Base-by-base conservation (phyloP, 1,140 invertebrate genomes). In the Atta colombica region DNA sequence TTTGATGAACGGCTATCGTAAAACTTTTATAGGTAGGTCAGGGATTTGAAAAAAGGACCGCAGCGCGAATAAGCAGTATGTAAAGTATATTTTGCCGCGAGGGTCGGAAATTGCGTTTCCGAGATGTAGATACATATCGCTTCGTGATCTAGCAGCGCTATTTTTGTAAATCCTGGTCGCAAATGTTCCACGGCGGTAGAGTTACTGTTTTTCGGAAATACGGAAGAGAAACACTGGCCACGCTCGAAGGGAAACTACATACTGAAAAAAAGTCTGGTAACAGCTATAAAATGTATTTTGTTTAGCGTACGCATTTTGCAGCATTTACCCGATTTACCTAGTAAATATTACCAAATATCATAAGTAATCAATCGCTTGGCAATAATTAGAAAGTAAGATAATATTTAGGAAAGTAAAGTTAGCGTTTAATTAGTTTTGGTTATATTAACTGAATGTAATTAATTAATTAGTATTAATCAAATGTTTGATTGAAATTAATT, bases 71-170 rank as follows among this genome's bases (percentile, higher is more conserved):
- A 35, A 35, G 65, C 39, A 25, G 28, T 14, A 12, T 61, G 69
- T 65, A 74, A 74, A 82, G 78, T 82, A 49, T 61, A 49, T 45
- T 35, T 31, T 45, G 78, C 31, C 28, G 63, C 77, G 31, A 25
- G 12, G 39, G 2, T 61, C 71, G 80, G 69, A 61, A 84, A 84
- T 84, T 84, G 80, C 80, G 25, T 84, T 84, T 74, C 39, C 69
- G 25, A 75, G 69, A 63, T 84, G 39, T 10, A 45, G 39, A 75
- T 61, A 75, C 28, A 53, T 84, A 84, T 75, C 45, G 63, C 65
- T 21, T n/a, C 28, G 39, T 45, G 58, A 74, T 61, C 58, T 69
- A 81, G 45, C 14, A 51, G 39, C 77, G 78, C 80, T 72, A 84
- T 75, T 84, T 69, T 84, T 75, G 69, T 61, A 84, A 84, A 74